phyloP scores from a whole-genome alignment of 2,797 vertebrate species.

The Heteromormyrus szaboi region DNA sequence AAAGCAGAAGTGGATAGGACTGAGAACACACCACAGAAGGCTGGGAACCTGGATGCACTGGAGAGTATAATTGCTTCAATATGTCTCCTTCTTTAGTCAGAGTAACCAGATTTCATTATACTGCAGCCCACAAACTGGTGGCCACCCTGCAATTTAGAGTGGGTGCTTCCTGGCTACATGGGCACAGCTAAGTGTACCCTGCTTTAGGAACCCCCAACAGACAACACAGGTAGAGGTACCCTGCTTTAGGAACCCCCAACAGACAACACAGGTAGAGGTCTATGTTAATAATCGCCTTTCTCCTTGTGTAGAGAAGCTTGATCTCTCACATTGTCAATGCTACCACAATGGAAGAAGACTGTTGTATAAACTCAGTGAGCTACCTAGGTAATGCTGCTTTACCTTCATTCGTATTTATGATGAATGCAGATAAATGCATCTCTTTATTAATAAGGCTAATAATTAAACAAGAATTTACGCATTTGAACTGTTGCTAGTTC shows the following conservation, averaged over 20 bases:
- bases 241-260: neutral
- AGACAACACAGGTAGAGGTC: neutral
- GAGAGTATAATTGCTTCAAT: slow-evolving; percentile 17
- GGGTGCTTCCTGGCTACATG: neutral
- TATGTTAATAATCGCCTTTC: neutral
- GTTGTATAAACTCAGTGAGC: neutral
- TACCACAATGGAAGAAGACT: neutral
- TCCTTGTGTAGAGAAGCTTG: neutral
- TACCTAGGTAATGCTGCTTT: neutral
- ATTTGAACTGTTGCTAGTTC: neutral
- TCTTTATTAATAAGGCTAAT: neutral
- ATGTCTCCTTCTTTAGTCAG: slow-evolving; percentile 15
- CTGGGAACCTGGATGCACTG: neutral
- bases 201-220: neutral
- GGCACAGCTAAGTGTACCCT: neutral
- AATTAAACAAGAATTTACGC: neutral
- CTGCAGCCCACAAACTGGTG: slow-evolving; percentile 20
- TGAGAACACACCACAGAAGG: neutral
- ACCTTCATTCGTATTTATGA: neutral
- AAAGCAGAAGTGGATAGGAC: slow-evolving; percentile 5
- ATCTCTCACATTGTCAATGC: neutral
- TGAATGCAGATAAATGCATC: slow-evolving; percentile 14
- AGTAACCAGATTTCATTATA: neutral
- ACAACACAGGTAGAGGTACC: neutral
- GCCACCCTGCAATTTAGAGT: slow-evolving; percentile 19